Evolutionary conservation across 2,888 invertebrate species (phyloP).

Genomic region (Axea sp.): DNA sequence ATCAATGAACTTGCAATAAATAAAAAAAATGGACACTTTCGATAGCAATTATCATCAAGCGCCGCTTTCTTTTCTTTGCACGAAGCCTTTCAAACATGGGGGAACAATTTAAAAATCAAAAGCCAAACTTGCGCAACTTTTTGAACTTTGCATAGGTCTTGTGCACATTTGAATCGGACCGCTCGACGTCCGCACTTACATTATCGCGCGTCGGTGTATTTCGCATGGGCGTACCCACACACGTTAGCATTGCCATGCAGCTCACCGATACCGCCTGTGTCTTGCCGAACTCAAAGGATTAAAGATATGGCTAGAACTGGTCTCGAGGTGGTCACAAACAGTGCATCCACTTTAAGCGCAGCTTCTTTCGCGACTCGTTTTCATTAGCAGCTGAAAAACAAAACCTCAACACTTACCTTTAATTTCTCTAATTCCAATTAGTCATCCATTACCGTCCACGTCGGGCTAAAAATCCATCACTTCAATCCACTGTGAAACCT

Average conservation of each 20-base stretch:
- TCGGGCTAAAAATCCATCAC: too few relatives aligned
- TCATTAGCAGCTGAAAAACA: slow-evolving; percentile 20
- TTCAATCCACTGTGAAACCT: too few relatives aligned
- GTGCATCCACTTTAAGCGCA: slow-evolving; percentile 51
- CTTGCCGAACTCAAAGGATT: slow-evolving; percentile 45
- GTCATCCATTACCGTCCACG: neutral
- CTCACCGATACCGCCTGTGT: slow-evolving; percentile 37
- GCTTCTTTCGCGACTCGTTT: slow-evolving; percentile 12
- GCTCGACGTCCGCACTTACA: slow-evolving; percentile 7
- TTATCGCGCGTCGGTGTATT: slow-evolving; percentile 14
- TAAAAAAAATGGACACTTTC: too few relatives aligned
- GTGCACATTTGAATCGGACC: slow-evolving; percentile 18
- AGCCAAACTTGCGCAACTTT: slow-evolving; percentile 28
- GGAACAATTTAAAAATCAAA: slow-evolving; percentile 21
- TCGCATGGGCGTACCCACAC: slow-evolving; percentile 35
- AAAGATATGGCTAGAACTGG: slow-evolving; percentile 56
- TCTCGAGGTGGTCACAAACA: slow-evolving; percentile 44
- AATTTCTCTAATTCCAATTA: neutral
- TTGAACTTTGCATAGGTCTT: slow-evolving; percentile 40
- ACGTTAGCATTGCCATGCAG: slow-evolving; percentile 4
- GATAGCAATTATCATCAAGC: too few relatives aligned
- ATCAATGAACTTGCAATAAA: too few relatives aligned
- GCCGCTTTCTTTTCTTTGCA: too few relatives aligned
- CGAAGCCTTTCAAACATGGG: slow-evolving; percentile 6
- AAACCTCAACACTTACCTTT: slow-evolving; percentile 24